Percentiles rank a stretch among this genome's conserved stretches.
These are phyloP conservation scores for Varecia variegata DNA, from an alignment of 2,797 vertebrate species.

Conservation along the genomic window DNA sequence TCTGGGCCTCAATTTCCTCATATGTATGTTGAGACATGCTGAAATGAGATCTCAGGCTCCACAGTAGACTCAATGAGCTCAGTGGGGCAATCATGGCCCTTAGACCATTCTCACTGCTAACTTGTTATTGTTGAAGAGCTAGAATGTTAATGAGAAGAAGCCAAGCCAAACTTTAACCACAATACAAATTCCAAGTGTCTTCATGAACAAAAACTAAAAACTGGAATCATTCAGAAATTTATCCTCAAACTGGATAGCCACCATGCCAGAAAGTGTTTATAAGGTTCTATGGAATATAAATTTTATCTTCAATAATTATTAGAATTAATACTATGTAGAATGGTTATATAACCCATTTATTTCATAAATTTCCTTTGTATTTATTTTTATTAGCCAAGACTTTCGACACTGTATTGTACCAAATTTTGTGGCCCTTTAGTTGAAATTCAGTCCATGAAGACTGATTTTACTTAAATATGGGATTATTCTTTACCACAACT, in stretches of 20 bases:
- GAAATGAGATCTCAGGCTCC: neutral
- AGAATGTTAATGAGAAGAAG: neutral
- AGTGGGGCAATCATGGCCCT: neutral
- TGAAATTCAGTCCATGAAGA: conserved; percentile 29
- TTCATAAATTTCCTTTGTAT: neutral
- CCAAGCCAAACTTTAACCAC: neutral
- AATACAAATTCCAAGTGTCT: neutral
- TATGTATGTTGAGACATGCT: neutral
- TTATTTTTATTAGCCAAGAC: neutral
- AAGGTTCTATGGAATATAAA: neutral
- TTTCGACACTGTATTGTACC: neutral
- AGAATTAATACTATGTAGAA: neutral
- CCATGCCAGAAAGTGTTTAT: neutral
- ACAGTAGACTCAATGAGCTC: neutral
- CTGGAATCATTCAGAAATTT: neutral
- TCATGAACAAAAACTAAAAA: neutral
- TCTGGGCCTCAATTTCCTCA: neutral
- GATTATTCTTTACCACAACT: conserved; percentile 31
- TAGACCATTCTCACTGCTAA: neutral
- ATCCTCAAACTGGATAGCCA: neutral
- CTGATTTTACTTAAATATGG: neutral
- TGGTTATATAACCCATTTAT: neutral
- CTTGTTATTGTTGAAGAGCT: neutral
- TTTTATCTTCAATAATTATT: neutral
- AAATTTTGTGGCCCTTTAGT: neutral